phyloP scores from a whole-genome alignment of 2,888 invertebrate genomes.

The Calliopum simillimum region DNA sequence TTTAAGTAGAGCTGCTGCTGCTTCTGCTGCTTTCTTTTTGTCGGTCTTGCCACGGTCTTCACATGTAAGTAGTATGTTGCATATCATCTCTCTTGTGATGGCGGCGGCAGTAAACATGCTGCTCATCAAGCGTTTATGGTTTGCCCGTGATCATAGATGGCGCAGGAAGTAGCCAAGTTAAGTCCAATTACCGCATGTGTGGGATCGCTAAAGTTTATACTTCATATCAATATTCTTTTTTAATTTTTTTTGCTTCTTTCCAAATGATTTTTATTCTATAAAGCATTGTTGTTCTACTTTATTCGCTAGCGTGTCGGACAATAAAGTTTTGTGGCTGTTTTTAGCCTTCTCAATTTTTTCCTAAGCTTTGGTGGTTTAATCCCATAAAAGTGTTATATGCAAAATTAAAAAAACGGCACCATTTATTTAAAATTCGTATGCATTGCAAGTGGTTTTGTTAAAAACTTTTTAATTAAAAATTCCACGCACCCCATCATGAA shows the following conservation, averaged over 20 bases:
- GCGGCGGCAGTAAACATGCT: neutral
- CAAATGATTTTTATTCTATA: too few relatives aligned
- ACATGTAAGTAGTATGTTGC: constrained; percentile 4
- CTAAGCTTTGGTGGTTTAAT: too few relatives aligned
- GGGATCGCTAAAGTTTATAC: neutral
- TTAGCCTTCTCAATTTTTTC: too few relatives aligned
- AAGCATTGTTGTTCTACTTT: too few relatives aligned
- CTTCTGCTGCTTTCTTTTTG: constrained; percentile 10
- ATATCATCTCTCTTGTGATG: neutral
- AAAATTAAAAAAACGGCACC: too few relatives aligned
- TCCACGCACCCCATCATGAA: constrained; percentile 4
- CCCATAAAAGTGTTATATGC: too few relatives aligned
- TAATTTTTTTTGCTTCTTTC: too few relatives aligned
- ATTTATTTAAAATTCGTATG: too few relatives aligned
- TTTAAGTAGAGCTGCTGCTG: neutral
- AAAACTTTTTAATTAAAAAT: constrained; percentile 16
- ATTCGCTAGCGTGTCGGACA: too few relatives aligned
- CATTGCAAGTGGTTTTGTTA: neutral
- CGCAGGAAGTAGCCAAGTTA: constrained; percentile 17
- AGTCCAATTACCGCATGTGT: constrained; percentile 27
- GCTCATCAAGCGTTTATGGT: neutral
- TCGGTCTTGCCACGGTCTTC: neutral
- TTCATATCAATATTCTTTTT: too few relatives aligned
- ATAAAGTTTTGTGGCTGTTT: too few relatives aligned
- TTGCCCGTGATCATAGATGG: neutral